Evolutionary conservation across 2,113 vertebrate genomes (phyloP), one percentile per base, ranked within the genome.

Genomic region (Pelusios castaneus): DNA sequence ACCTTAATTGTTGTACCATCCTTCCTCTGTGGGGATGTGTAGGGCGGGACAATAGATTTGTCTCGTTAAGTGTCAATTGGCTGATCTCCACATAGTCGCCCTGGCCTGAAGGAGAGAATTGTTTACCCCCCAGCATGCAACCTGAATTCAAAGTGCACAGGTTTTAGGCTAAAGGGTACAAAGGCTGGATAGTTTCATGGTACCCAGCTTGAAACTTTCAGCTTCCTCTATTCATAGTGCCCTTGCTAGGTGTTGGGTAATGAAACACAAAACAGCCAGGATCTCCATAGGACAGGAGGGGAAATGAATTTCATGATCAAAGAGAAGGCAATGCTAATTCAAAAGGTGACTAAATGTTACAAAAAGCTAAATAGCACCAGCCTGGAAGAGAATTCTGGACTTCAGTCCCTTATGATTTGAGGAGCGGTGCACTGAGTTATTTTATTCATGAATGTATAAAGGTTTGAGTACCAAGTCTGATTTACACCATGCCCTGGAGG

Each of bases 401-500:
- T 63, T 47, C 8, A 24, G 41, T 60, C n/a, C n/a, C 41, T 16
- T 76, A 27, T 14, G 54, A 75, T 87, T 94, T 86, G 38, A 54
- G 38, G 87, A 81, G 55, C 56, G 52, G 22, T 87, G 34, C 83
- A 85, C 55, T 7, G 24, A 2, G n/a, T 89, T 93, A 51, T 77
- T 85, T 88, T 54, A 84, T 95, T 90, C 84, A 89, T 91, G 82
- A 0, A 5, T 70, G 38, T 43, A 41, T 60, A 29, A 55, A 14
- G 38, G 91, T 88, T 80, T 92, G 90, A 94, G 92, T 90, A 94
- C 96, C 86, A 92, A 84, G 13, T 24, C 89, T 94, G 89, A 84
- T 85, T 94, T 86, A 90, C 5, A 10, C 43, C 56, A 91, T 89
- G 29, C 88, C 82, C 77, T 10, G 29, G 80, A 76, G 84, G 77